Evolutionary conservation across 35 echinoderm and acorn worm species (phyloP).

Genomic region (Apostichopus californicus): DNA sequence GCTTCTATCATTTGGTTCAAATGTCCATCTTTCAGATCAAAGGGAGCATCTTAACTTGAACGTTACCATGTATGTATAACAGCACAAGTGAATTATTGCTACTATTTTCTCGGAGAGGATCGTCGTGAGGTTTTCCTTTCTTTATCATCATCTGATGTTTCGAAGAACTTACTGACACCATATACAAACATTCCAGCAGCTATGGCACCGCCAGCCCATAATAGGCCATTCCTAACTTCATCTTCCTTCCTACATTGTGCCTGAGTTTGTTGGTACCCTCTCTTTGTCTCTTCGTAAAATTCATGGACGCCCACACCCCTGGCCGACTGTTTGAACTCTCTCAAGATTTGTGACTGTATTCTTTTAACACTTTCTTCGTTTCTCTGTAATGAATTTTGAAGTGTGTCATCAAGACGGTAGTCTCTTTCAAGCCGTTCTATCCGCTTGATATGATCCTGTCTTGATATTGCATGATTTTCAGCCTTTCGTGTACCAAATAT

Average conservation of each 20-base stretch:
- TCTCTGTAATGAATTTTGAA: not conserved
- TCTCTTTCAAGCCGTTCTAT: not conserved
- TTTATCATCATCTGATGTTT: not conserved
- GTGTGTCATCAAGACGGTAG: not conserved
- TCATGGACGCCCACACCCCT: not conserved
- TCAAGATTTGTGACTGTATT: not conserved
- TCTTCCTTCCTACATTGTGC: not conserved
- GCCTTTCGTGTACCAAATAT: not conserved
- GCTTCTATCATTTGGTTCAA: too few species aligned
- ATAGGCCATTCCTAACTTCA: too few species aligned
- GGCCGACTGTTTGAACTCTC: not conserved
- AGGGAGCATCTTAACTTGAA: too few species aligned
- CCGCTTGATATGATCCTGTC: too few species aligned
- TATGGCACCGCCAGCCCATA: not conserved
- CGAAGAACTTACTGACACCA: not conserved
- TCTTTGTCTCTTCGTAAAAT: not conserved
- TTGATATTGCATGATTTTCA: not conserved
- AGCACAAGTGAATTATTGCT: too few species aligned
- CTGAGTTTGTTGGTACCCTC: not conserved
- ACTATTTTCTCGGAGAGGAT: too few species aligned
- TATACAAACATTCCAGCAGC: not conserved
- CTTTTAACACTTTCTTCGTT: not conserved
- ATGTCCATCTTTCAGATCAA: too few species aligned
- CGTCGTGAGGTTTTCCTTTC: not conserved
- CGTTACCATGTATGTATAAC: too few species aligned